A percentile compares a stretch with the other conserved stretches of the same genome.
These are phyloP conservation scores for Pampusana beccarii DNA, from an alignment of 2,113 vertebrate species.

Conservation along the genomic window DNA sequence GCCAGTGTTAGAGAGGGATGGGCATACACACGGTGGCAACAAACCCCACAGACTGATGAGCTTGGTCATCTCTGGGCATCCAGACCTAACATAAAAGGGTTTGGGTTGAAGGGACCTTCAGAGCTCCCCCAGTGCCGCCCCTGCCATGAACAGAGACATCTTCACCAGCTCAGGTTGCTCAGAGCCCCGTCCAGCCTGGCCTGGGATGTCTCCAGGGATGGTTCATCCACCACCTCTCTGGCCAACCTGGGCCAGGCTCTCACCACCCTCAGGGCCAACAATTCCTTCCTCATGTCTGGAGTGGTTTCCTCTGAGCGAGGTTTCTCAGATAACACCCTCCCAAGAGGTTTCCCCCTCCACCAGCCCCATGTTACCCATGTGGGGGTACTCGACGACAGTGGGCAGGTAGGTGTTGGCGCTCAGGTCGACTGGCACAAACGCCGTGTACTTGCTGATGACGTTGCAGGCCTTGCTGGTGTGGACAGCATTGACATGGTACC, in stretches of 20 bases:
- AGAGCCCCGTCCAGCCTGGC: too few species aligned
- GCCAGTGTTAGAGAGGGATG: background rate
- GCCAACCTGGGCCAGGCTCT: too few species aligned
- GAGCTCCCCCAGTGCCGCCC: too few species aligned
- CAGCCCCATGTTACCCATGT: constrained; percentile 65
- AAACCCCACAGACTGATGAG: background rate
- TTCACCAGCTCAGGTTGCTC: too few species aligned
- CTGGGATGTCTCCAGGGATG: too few species aligned
- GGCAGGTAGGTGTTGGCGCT: constrained; percentile 87
- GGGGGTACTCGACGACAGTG: constrained; percentile 80
- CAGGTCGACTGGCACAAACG: constrained; percentile 86
- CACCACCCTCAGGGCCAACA: too few species aligned
- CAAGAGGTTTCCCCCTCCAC: fast-evolving
- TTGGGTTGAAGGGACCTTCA: too few species aligned
- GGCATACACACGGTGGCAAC: background rate
- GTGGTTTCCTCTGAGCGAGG: background rate
- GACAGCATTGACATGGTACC: constrained; percentile 86
- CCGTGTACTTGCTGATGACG: constrained; percentile 92
- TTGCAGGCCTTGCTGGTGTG: constrained; percentile 95
- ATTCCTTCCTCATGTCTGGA: too few species aligned
- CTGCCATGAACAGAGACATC: too few species aligned
- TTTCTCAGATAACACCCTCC: background rate
- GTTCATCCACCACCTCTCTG: too few species aligned
- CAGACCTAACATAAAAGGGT: background rate
- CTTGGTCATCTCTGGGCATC: background rate